Base-by-base conservation (phyloP, 2,888 invertebrate genomes). In the Cataglyphis altisquamis region DNA sequence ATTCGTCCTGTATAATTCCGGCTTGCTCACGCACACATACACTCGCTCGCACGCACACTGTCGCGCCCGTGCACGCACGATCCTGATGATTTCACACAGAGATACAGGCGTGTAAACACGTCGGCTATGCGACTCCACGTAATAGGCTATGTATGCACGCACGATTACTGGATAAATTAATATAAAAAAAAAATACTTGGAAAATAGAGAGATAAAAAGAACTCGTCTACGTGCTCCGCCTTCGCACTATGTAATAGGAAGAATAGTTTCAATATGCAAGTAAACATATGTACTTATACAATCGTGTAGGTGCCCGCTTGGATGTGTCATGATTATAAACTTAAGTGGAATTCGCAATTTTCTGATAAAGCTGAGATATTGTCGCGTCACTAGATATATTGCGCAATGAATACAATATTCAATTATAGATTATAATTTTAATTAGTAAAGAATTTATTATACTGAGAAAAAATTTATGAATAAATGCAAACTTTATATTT, bases 321-420 rank as follows among this genome's bases (percentile, higher is more conserved):
- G 18, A 48, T 74, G 48, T 83, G 89, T 90, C 91, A 89, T 86
- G 90, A 90, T 90, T 90, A 91, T 86, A 90, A 90, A 90, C 89
- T 82, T 85, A 88, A 89, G 78, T 77, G 72, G 82, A 87, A 87
- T 83, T 84, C 82, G 62, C 62, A 64, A 81, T 89, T 88, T 87
- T 87, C 84, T 78, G 73, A 81, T 25, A 60, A 74, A 48, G 52
- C 74, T 73, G 82, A 85, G 81, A 87, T 78, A 63, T 72, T 25
- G 32, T 60, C 25, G 39, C 12, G 70, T 68, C 60, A 52, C 48
- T 8, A 52, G n/a, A 52, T 52, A 52, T 52, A 52, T 52, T 52
- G 60, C 60, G 60, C 55, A 39, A 8, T 70, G 60, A 41, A 60
- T 80, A 70, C n/a, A 80, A 80, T 60, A 80, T 80, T 32, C 70